A percentile compares a stretch with the other conserved stretches of the same genome.
These are phyloP conservation scores for Laupala kohalensis DNA, from an alignment of 1,140 invertebrate species.

Conservation along the genomic window DNA sequence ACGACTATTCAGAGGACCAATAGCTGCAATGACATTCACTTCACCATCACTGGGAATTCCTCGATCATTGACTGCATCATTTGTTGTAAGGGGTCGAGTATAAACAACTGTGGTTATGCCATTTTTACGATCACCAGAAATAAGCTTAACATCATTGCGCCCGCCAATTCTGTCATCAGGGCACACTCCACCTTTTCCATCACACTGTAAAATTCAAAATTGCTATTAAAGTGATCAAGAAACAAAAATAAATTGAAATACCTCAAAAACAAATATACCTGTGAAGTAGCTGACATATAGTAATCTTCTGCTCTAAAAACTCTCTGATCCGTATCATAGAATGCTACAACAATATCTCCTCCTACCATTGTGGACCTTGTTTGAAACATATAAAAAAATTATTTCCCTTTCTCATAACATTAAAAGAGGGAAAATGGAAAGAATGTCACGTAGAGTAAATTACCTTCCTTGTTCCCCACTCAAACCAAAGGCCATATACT, in stretches of 20 bases:
- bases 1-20: conserved; percentile 63
- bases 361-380: conserved; percentile 43
- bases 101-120: conserved; percentile 74
- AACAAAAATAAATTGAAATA: neutral
- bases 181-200: conserved; percentile 64
- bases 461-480: conserved; percentile 55
- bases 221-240: neutral
- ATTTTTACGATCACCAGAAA: conserved; percentile 58
- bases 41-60: conserved; percentile 50
- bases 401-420: neutral
- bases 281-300: conserved; percentile 66
- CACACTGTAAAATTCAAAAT: conserved; percentile 25
- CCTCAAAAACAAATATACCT: conserved; percentile 24
- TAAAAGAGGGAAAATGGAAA: neutral
- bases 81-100: conserved; percentile 56
- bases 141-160: conserved; percentile 59
- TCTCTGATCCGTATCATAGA: conserved; percentile 52
- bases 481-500: conserved; percentile 79
- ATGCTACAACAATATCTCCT: conserved; percentile 72
- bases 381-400: conserved; percentile 6
- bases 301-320: conserved; percentile 72
- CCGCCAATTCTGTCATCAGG: conserved; percentile 71
- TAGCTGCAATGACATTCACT: conserved; percentile 72
- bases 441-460: conserved; percentile 5
- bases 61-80: conserved; percentile 53